Conservation (phyloP, 2,113 vertebrate species). For the Asarcornis scutulata region DNA sequence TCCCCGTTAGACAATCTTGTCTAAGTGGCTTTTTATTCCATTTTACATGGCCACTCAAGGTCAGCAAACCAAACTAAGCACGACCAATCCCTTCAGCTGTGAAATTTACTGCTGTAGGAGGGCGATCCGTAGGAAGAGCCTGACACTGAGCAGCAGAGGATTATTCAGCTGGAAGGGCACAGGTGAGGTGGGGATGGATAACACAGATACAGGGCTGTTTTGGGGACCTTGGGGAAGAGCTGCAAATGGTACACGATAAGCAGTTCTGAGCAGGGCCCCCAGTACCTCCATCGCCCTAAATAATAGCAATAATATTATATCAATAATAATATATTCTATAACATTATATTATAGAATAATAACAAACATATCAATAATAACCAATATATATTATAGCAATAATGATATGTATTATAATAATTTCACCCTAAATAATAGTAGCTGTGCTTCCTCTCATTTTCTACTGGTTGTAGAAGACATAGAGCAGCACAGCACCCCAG, state of each 20-base stretch:
- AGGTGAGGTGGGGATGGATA: conserved; percentile 19
- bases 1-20: background rate
- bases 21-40: conserved; percentile 53
- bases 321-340: too few species aligned
- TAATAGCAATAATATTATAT: background rate
- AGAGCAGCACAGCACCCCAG: background rate
- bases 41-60: conserved; percentile 47
- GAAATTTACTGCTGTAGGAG: conserved; percentile 21
- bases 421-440: background rate
- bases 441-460: background rate
- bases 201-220: background rate
- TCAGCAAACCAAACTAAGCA: conserved; percentile 36
- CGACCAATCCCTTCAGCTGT: conserved; percentile 50
- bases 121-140: background rate
- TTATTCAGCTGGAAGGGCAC: conserved; percentile 24
- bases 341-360: too few species aligned
- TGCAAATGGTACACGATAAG: background rate
- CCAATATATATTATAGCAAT: too few species aligned
- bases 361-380: too few species aligned
- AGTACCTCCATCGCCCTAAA: background rate
- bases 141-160: background rate
- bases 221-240: background rate
- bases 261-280: background rate
- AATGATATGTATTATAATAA: too few species aligned
- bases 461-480: background rate